Evolutionary conservation across 64 coral and sea anemone genomes (phyloP).

Genomic region (Anthopleura sola): DNA sequence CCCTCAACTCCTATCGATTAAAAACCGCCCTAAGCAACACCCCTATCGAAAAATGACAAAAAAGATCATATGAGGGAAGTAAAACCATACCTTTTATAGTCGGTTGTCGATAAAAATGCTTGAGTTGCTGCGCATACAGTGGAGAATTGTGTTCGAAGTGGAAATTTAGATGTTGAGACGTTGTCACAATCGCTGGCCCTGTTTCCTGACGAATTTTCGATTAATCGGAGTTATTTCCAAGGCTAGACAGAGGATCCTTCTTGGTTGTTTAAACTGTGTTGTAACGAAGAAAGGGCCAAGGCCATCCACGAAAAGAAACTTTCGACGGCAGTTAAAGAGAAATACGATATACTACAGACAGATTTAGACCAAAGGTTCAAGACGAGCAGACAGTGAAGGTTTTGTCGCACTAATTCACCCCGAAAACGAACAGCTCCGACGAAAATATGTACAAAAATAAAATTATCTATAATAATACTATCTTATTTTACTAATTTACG

Average conservation of each 20-base stretch:
- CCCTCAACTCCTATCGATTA: not conserved
- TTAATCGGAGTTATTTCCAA: not conserved
- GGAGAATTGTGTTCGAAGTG: not conserved
- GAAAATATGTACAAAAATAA: slow-evolving; percentile 10
- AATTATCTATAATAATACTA: not conserved
- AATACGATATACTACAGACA: not conserved
- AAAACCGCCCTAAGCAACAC: not conserved
- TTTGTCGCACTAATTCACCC: not conserved
- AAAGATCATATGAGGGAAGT: not conserved
- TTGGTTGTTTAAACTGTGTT: not conserved
- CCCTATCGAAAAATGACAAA: not conserved
- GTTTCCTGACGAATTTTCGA: not conserved
- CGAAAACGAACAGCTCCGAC: not conserved
- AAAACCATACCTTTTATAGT: not conserved
- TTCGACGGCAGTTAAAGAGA: not conserved
- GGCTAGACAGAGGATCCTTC: not conserved
- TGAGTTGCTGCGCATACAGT: not conserved
- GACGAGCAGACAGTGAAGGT: not conserved
- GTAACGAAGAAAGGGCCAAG: not conserved
- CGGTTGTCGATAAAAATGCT: not conserved
- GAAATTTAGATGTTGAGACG: not conserved
- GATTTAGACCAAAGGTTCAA: slow-evolving; percentile 6
- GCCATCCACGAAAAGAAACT: not conserved
- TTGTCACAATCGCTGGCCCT: not conserved
- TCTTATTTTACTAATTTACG: not conserved